A percentile compares a stretch with the other conserved stretches of the same genome.
Evolutionary conservation across 2,797 vertebrate genomes (phyloP).

Genomic region (Pristis pectinata): DNA sequence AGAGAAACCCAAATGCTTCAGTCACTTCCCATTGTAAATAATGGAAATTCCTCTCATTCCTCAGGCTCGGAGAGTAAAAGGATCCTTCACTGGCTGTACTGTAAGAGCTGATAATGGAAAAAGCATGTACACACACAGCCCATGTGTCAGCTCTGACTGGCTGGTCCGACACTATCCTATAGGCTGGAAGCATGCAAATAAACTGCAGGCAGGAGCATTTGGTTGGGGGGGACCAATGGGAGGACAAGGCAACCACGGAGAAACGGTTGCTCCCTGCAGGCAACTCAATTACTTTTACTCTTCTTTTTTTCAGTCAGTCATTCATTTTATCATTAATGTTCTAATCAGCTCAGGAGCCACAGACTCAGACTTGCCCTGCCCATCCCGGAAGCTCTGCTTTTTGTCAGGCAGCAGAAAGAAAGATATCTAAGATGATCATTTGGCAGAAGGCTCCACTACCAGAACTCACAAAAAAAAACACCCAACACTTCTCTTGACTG

Average conservation of each 20-base stretch:
- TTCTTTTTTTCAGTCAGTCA: background rate
- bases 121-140: slow-evolving; percentile 36
- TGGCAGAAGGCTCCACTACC: too few relatives aligned
- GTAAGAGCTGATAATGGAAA: slow-evolving; percentile 30
- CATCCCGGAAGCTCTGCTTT: background rate
- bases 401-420: background rate
- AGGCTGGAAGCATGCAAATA: background rate
- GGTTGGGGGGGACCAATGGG: slow-evolving; percentile 11
- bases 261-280: background rate
- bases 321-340: background rate
- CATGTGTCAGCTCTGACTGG: slow-evolving; percentile 4
- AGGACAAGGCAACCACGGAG: slow-evolving; percentile 32
- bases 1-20: slow-evolving; percentile 10
- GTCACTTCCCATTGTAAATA: slow-evolving; percentile 38
- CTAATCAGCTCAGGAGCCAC: background rate
- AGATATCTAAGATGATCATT: too few relatives aligned
- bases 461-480: too few relatives aligned
- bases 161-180: background rate
- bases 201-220: background rate
- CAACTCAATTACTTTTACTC: background rate
- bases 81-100: slow-evolving; percentile 25
- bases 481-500: too few relatives aligned
- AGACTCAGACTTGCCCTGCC: background rate
- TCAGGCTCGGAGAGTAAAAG: slow-evolving; percentile 23
- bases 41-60: slow-evolving; percentile 37